Evolutionary conservation across 1,140 invertebrate genomes (phyloP).

Genomic region (Chlorops oryzae): DNA sequence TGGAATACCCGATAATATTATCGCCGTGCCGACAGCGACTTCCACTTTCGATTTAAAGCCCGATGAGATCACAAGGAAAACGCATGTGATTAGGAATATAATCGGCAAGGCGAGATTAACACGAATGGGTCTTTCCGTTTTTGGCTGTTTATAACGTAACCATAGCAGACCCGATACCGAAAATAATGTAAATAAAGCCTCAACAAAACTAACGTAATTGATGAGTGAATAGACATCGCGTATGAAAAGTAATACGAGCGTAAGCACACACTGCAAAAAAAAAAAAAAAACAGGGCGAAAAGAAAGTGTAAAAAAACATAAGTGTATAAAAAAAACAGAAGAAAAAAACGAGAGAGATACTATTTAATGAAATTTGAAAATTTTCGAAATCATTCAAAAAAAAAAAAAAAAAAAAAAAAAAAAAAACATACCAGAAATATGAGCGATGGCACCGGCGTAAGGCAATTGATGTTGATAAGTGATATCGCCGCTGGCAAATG

Average conservation of each 20-base stretch:
- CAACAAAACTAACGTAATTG: conserved; percentile 90
- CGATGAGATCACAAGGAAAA: conserved; percentile 79
- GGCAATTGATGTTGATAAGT: conserved; percentile 74
- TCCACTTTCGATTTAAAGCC: conserved; percentile 67
- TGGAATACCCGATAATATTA: conserved; percentile 77
- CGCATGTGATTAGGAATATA: conserved; percentile 75
- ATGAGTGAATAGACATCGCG: conserved; percentile 86
- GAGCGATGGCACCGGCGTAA: conserved; percentile 86
- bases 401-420: conserved; percentile 3
- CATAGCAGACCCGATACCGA: conserved; percentile 83
- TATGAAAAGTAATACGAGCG: conserved; percentile 72
- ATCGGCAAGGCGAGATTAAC: conserved; percentile 67
- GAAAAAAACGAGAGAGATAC: conserved; percentile 13
- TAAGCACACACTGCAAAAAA: conserved; percentile 68
- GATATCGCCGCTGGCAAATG: conserved; percentile 84
- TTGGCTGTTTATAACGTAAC: conserved; percentile 71
- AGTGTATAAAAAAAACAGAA: too few species aligned
- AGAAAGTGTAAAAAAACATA: too few species aligned
- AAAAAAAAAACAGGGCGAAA: conserved; percentile 21
- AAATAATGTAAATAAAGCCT: conserved; percentile 85
- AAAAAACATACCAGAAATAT: conserved; percentile 72
- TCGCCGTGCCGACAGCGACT: conserved; percentile 74
- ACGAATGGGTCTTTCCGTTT: conserved; percentile 67
- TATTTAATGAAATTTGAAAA: not conserved
- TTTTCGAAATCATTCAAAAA: not conserved